Evolutionary conservation across 2,113 vertebrate genomes (phyloP).

Genomic region (Sylvilagus bachmani): DNA sequence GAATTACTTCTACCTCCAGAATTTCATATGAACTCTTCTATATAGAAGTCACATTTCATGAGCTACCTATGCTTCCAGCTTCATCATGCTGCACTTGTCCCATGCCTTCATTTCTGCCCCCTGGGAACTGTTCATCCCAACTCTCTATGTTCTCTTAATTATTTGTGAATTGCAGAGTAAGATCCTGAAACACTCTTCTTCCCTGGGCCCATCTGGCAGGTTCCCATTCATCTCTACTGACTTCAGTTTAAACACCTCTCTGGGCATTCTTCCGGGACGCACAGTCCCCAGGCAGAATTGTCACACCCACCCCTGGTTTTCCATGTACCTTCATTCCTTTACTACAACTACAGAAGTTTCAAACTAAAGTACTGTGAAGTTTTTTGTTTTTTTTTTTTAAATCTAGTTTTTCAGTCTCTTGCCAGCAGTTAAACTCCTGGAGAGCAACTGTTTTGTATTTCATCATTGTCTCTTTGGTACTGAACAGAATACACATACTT

Average conservation of each 20-base stretch:
- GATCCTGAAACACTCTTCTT: constrained; percentile 29
- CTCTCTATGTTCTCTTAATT: constrained; percentile 13
- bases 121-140: constrained; percentile 1
- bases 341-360: background rate
- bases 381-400: no score
- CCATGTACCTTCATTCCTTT: background rate
- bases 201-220: constrained; percentile 70
- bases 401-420: background rate
- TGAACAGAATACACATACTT: background rate
- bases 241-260: constrained; percentile 66
- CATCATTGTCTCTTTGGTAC: background rate
- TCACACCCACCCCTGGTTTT: constrained; percentile 49
- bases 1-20: background rate
- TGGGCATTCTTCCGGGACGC: background rate
- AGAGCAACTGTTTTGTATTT: background rate
- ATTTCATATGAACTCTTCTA: background rate
- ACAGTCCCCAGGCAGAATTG: background rate
- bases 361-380: background rate
- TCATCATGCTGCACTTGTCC: background rate
- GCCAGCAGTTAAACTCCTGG: background rate
- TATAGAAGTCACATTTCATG: background rate
- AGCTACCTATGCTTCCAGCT: background rate
- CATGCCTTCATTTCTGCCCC: background rate
- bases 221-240: constrained; percentile 75
- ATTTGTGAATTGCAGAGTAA: constrained; percentile 37